Conservation (phyloP, 2,113 vertebrate species). For the Agapornis roseicollis region DNA sequence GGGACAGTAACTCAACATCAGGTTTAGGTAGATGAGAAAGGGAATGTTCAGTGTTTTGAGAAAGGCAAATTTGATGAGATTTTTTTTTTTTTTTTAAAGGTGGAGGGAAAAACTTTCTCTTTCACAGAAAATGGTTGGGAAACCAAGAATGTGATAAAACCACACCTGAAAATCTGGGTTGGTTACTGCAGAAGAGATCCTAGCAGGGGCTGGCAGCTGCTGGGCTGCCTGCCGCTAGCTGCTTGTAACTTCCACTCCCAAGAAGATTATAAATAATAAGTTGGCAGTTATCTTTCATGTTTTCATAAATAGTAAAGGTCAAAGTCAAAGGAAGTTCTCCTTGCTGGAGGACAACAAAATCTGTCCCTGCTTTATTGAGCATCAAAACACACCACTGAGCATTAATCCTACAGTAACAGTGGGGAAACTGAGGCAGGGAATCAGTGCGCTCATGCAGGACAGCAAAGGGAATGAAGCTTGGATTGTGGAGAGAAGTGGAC, state of each 20-base stretch:
- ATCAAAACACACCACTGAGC: neutral
- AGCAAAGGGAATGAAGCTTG: neutral
- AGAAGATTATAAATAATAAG: conserved; percentile 22
- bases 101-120: neutral
- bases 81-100: conserved; percentile 4
- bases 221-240: neutral
- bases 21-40: conserved; percentile 68
- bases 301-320: conserved; percentile 37
- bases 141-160: neutral
- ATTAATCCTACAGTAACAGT: neutral
- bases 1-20: conserved; percentile 73
- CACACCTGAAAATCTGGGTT: conserved; percentile 3
- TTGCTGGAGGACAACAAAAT: neutral
- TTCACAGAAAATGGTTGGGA: neutral
- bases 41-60: conserved; percentile 33
- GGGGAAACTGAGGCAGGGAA: conserved; percentile 32
- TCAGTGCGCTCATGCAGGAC: neutral
- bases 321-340: neutral
- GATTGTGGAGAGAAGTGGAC: neutral
- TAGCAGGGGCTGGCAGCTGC: conserved; percentile 26
- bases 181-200: conserved; percentile 12
- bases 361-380: neutral
- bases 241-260: conserved; percentile 6
- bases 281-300: neutral
- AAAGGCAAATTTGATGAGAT: conserved; percentile 42